Base-by-base conservation (phyloP, 2,113 vertebrate species). In the Phylloscopus whistleri region DNA sequence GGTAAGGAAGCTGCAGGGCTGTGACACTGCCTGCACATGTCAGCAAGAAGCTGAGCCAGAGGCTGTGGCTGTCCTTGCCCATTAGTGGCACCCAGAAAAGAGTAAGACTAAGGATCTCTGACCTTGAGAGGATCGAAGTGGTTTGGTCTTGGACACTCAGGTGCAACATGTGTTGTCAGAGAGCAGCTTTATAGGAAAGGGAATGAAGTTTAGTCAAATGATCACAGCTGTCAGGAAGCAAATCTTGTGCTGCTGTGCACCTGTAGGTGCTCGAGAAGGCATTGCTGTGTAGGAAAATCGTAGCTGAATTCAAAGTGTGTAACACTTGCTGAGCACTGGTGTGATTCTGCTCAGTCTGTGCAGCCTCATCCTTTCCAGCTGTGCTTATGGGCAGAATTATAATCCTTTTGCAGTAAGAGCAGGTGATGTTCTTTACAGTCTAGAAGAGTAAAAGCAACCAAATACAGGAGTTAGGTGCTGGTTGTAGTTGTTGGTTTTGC, bases 1-100 rank as follows among this genome's bases (percentile, higher is more conserved):
- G 58, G 26, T 49, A 56, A 69, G 73, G 68, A 89, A 53, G 43
- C 24, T 66, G 31, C 56, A 46, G 79, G 53, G 24, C 52, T 64
- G 0, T 41, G 33, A 73, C 6, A 2, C 39, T 80, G 49, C 72
- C 63, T 0, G 0, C 30, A 26, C 14, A 0, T 0, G 2, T 41
- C 26, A 81, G 46, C 1, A 0, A 28, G n/a, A 31, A 62, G 46
- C 62, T 67, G 60, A 41, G 22, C 26, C 20, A 69, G 68, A 26
- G 74, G 30, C 68, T 69, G 49, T 89, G 53, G 35, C 39, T 76
- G 53, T 52, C 55, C 58, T 70, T 72, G 59, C 31, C 31, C 33
- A 13, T 70, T 67, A 28, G 24, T 31, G 43, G 15, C 43, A 79
- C 48, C 4, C 43, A 43, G 33, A 23, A 49, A 77, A 84, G 64